phyloP scores from a whole-genome alignment of 1,140 invertebrate genomes.

The Drosophila parabipectinata region DNA sequence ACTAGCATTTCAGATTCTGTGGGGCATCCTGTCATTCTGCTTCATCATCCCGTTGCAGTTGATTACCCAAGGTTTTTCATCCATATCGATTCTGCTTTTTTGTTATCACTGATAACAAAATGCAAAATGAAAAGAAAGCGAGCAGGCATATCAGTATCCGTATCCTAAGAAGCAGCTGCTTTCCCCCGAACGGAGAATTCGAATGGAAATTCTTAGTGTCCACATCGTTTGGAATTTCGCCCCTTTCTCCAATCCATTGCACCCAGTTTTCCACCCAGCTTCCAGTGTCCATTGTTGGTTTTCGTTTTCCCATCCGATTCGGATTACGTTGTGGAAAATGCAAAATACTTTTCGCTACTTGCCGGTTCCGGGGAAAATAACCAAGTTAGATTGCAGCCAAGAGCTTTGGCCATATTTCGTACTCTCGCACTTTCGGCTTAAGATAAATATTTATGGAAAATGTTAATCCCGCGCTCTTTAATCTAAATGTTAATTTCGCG shows the following conservation, averaged over 20 bases:
- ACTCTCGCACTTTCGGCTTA: constrained; percentile 47
- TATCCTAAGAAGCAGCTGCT: constrained; percentile 49
- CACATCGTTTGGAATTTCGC: neutral
- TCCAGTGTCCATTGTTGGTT: constrained; percentile 41
- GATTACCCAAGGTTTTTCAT: constrained; percentile 3
- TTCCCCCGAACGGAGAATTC: constrained; percentile 17
- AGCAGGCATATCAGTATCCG: constrained; percentile 33
- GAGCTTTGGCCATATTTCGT: constrained; percentile 50
- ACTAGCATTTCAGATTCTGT: neutral
- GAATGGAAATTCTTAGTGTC: constrained; percentile 26
- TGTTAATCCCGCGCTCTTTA: constrained; percentile 71
- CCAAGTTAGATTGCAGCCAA: constrained; percentile 62
- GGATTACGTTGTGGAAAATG: constrained; percentile 68
- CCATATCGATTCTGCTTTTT: constrained; percentile 36
- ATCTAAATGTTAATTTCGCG: constrained; percentile 76
- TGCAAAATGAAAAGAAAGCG: constrained; percentile 22
- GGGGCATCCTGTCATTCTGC: neutral
- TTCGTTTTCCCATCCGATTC: constrained; percentile 58
- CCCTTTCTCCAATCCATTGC: constrained; percentile 4
- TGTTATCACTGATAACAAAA: constrained; percentile 63
- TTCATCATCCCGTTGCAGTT: constrained; percentile 16
- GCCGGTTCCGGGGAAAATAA: constrained; percentile 17
- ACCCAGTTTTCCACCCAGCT: neutral
- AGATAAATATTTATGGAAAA: constrained; percentile 80
- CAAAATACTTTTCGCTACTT: constrained; percentile 55